phyloP scores from a whole-genome alignment of 2,113 vertebrate species.

The Peromyscus californicus region DNA sequence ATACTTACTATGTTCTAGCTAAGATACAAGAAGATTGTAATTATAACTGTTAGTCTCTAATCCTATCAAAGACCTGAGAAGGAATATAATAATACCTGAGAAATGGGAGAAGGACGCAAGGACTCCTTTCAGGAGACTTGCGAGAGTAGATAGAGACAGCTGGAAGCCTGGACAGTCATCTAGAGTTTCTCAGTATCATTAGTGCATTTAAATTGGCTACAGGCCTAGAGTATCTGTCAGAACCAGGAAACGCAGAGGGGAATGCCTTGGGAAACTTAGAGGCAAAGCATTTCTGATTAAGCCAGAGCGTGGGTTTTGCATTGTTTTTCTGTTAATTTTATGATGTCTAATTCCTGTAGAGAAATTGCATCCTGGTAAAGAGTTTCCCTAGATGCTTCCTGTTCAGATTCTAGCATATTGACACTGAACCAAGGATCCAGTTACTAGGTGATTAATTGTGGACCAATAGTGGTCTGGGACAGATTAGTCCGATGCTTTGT shows the following conservation, averaged over 20 bases:
- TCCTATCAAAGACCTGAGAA: too few species aligned
- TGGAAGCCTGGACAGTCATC: too few species aligned
- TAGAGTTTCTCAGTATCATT: too few species aligned
- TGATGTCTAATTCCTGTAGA: conserved; percentile 72
- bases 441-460: conserved; percentile 83
- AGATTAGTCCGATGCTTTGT: conserved; percentile 61
- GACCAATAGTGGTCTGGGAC: conserved; percentile 68
- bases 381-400: conserved; percentile 62
- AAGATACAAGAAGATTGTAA: too few species aligned
- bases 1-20: too few species aligned
- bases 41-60: too few species aligned
- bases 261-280: neutral
- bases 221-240: too few species aligned
- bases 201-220: too few species aligned
- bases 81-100: too few species aligned
- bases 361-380: conserved; percentile 67
- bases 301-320: conserved; percentile 46
- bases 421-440: conserved; percentile 79
- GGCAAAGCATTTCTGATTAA: conserved; percentile 68
- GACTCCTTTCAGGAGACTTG: too few species aligned
- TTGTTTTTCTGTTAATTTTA: conserved; percentile 60
- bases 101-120: too few species aligned
- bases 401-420: conserved; percentile 72
- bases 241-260: conserved; percentile 16
- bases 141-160: too few species aligned